These are phyloP conservation scores for Cavia porcellus DNA, from an alignment of 2,113 vertebrate species.

Conservation along the genomic window DNA sequence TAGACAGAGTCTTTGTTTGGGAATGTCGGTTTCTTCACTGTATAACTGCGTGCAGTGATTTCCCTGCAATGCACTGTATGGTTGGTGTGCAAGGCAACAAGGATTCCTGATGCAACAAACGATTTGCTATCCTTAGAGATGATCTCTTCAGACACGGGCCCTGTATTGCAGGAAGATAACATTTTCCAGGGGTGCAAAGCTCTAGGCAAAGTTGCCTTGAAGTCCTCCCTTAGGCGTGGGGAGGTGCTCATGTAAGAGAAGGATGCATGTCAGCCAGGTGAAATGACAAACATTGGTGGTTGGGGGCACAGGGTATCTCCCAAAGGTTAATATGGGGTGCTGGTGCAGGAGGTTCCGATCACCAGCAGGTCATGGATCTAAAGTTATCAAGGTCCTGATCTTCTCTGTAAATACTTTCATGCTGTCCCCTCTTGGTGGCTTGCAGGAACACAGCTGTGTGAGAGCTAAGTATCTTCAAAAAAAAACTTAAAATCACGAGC, in stretches of 20 bases:
- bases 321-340: neutral
- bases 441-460: neutral
- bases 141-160: neutral
- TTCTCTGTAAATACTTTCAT: neutral
- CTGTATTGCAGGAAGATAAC: conserved; percentile 25
- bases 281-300: neutral
- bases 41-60: neutral
- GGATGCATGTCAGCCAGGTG: neutral
- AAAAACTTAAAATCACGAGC: neutral
- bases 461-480: neutral
- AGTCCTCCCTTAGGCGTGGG: neutral
- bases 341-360: neutral
- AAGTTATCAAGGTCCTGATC: neutral
- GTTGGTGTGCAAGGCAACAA: neutral
- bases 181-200: neutral
- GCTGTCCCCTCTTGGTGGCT: neutral
- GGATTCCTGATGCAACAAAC: neutral
- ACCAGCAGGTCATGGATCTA: fast-evolving
- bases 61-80: neutral
- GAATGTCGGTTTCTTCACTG: neutral
- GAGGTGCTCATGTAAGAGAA: neutral
- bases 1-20: neutral
- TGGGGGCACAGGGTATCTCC: neutral
- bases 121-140: neutral
- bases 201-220: neutral